phyloP scores from a whole-genome alignment of 2,113 vertebrate genomes.

The Corvus moneduloides region DNA sequence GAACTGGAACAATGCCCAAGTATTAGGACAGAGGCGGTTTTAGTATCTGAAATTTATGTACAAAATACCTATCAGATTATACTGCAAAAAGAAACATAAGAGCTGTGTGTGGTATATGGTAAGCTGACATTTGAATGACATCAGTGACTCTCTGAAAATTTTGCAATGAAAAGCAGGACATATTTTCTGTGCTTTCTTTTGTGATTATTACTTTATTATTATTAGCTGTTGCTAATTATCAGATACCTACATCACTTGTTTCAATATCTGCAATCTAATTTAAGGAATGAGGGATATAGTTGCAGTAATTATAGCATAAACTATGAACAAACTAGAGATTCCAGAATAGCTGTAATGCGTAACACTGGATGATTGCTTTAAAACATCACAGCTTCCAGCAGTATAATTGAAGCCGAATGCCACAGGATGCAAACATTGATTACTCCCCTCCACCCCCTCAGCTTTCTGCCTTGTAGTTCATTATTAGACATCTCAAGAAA shows the following conservation, averaged over 20 bases:
- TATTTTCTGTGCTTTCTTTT: neutral
- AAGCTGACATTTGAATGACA: neutral
- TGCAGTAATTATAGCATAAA: conserved; percentile 19
- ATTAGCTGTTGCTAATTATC: conserved; percentile 5
- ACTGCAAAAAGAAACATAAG: neutral
- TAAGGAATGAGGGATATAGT: neutral
- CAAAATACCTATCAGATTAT: neutral
- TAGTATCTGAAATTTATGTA: neutral
- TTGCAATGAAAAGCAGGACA: neutral
- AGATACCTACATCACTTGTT: neutral
- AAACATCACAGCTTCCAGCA: conserved; percentile 47
- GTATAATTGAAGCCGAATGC: conserved; percentile 60
- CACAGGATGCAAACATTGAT: conserved; percentile 66
- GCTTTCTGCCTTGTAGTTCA: conserved; percentile 54
- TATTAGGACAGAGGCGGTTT: neutral
- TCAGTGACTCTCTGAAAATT: neutral
- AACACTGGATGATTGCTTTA: conserved; percentile 49
- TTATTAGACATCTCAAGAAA: conserved; percentile 64
- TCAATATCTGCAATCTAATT: conserved; percentile 4
- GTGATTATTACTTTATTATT: neutral
- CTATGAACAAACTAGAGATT: conserved; percentile 37
- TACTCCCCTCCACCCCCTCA: conserved; percentile 43
- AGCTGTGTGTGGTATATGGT: neutral
- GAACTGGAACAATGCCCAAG: neutral
- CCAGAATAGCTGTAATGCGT: conserved; percentile 49